A percentile compares a stretch with the other conserved stretches of the same genome.
These are phyloP conservation scores for Boloria selene DNA, from an alignment of 2,888 invertebrate genomes.

Conservation along the genomic window DNA sequence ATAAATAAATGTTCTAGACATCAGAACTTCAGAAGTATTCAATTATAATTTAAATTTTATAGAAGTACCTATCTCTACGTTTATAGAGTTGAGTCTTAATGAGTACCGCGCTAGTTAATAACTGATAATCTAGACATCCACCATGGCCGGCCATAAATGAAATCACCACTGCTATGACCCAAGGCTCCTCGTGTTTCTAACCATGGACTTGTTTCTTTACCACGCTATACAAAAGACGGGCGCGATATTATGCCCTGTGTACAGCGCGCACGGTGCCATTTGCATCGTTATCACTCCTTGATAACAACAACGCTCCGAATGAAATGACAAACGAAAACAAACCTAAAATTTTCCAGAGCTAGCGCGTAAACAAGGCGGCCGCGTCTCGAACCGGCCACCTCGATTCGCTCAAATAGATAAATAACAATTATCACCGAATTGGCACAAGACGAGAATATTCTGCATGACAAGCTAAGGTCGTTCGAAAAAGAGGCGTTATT, in stretches of 20 bases:
- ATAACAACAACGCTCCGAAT: slow-evolving; percentile 61
- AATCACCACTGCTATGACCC: slow-evolving; percentile 59
- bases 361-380: slow-evolving; percentile 27
- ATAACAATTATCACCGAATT: slow-evolving; percentile 44
- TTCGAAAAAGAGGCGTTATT: slow-evolving; percentile 76
- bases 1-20: slow-evolving; percentile 3
- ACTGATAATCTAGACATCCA: slow-evolving; percentile 14
- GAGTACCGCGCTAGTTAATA: slow-evolving; percentile 19
- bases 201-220: slow-evolving; percentile 66
- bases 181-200: slow-evolving; percentile 58
- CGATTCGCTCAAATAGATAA: slow-evolving; percentile 41
- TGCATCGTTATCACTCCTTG: slow-evolving; percentile 70
- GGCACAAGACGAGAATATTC: slow-evolving; percentile 37
- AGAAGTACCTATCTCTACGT: neutral
- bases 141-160: slow-evolving; percentile 42
- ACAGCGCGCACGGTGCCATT: slow-evolving; percentile 51
- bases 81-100: slow-evolving; percentile 19
- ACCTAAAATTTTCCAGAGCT: slow-evolving; percentile 27
- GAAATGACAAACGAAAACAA: slow-evolving; percentile 56
- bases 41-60: neutral
- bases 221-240: slow-evolving; percentile 41
- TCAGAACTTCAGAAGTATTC: neutral
- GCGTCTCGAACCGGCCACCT: slow-evolving; percentile 36
- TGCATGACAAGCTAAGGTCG: slow-evolving; percentile 47
- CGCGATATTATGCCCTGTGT: slow-evolving; percentile 55